Evolutionary conservation across 2,797 vertebrate genomes (phyloP).

Genomic region (Selene dorsalis): DNA sequence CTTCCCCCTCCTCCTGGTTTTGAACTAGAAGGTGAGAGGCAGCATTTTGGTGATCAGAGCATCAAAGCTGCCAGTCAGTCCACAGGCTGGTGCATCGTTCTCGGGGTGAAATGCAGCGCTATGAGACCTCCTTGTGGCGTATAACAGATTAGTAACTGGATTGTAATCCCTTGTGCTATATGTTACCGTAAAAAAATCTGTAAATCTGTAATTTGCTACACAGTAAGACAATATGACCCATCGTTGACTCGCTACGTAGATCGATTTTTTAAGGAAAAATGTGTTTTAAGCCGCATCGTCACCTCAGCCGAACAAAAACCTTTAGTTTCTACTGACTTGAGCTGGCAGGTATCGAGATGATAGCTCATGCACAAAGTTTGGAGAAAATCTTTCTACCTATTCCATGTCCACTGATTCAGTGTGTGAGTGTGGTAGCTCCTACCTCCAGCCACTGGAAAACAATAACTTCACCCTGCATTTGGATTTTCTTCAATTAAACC

Average conservation of each 20-base stretch:
- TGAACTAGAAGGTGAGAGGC: slow-evolving; percentile 73
- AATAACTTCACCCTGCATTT: slow-evolving; percentile 55
- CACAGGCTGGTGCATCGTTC: slow-evolving; percentile 63
- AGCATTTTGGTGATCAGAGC: slow-evolving; percentile 75
- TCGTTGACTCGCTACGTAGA: neutral
- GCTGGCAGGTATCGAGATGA: slow-evolving; percentile 32
- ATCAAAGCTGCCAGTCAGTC: slow-evolving; percentile 80
- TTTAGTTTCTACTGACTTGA: neutral
- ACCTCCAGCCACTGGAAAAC: slow-evolving; percentile 44
- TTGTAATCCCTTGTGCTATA: neutral
- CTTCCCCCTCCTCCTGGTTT: slow-evolving; percentile 53
- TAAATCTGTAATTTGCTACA: neutral
- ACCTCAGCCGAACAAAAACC: neutral
- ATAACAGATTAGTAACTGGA: slow-evolving; percentile 12
- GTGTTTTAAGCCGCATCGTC: neutral
- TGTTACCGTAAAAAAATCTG: neutral
- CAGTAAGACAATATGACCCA: neutral
- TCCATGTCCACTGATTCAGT: slow-evolving; percentile 33
- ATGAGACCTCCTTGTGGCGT: slow-evolving; percentile 43
- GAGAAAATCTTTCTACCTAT: slow-evolving; percentile 8
- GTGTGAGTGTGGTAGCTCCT: slow-evolving; percentile 34
- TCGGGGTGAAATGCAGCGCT: slow-evolving; percentile 46
- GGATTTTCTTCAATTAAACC: slow-evolving; percentile 73
- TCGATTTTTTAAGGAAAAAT: neutral
- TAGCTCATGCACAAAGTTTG: slow-evolving; percentile 11